Evolutionary conservation across 2,888 invertebrate species (phyloP), one percentile per base, ranked within the genome.

Genomic region (Drosophila neutralis): DNA sequence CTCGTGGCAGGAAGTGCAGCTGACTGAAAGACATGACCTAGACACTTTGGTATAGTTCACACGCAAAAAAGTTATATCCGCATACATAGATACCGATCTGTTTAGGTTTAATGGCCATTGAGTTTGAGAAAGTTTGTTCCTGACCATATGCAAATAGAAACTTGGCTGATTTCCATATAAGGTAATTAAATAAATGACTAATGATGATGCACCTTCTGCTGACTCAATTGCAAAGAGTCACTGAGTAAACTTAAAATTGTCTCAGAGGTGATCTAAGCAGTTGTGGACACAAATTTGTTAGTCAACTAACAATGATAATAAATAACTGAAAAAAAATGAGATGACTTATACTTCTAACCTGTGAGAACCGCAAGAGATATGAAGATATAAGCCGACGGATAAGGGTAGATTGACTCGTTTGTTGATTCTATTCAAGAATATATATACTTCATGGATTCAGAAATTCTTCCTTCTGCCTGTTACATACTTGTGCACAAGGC

Each of bases 1-100:
- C 31, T 45, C n/a, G 5, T 13, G 11, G 33, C 31, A 38, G n/a
- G 53, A 54, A 59, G 64, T 88, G 86, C 86, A 85, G 80, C 71
- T 68, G 66, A 21, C 63, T 31, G 65, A 54, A 42, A 49, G 49
- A 64, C 84, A 76, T 89, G 84, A 84, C 89, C 84, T 87, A 89
- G 84, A 74, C 84, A 84, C 74, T 76, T 86, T 78, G 68, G 35
- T 36, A 69, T 61, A 82, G 45, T 70, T 69, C 42, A 21, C 21
- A n/a, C 29, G 24, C 27, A 10, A 8, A 27, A 18, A 13, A 42
- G 11, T 11, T 29, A 29, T 38, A n/a, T 27, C 13, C 4, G 54
- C 27, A 38, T 21, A 21, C 10, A 15, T 29, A 33, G 57, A 69
- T 69, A 53, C 33, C 15, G 72, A 80, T 78, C 62, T 58, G 54